phyloP scores from a whole-genome alignment of 35 echinoderm and acorn worm genomes.

The Patiria miniata region DNA sequence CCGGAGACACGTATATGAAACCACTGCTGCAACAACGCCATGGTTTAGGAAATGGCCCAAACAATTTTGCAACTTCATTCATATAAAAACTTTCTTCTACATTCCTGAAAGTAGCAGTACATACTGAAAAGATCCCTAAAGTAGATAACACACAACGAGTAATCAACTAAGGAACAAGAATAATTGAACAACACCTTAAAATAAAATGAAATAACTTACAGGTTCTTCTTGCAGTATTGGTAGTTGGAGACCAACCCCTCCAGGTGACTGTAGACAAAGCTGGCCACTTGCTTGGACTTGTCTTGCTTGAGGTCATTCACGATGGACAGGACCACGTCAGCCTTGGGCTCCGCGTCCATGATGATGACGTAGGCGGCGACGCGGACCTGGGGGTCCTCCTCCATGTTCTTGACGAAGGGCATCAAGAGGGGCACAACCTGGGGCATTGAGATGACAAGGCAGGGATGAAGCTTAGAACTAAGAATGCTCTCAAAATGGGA shows the following conservation, averaged over 20 bases:
- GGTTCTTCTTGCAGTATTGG: slow-evolving; percentile 23
- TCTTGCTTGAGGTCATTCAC: slow-evolving; percentile 40
- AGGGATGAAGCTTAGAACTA: neutral
- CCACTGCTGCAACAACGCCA: no score
- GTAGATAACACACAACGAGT: no score
- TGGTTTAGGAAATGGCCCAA: no score
- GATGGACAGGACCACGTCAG: slow-evolving; percentile 35
- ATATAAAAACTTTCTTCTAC: no score
- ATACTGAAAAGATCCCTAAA: no score
- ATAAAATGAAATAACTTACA: no score
- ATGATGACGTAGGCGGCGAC: slow-evolving; percentile 65
- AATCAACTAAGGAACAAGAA: no score
- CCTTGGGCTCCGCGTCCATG: slow-evolving; percentile 51
- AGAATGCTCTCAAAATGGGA: no score
- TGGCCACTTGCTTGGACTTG: slow-evolving; percentile 48
- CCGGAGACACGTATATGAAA: no score
- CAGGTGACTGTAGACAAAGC: slow-evolving; percentile 53
- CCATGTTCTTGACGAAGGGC: slow-evolving; percentile 19
- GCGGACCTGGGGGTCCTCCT: slow-evolving; percentile 52
- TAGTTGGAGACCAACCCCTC: slow-evolving; percentile 31
- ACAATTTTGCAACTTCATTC: no score
- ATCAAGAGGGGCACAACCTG: neutral
- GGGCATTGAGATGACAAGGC: neutral
- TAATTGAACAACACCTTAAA: no score
- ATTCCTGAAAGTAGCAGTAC: no score